Evolutionary conservation across 2,113 vertebrate genomes (phyloP), one percentile per base, ranked within the genome.

Genomic region (Epinephelus fuscoguttatus): DNA sequence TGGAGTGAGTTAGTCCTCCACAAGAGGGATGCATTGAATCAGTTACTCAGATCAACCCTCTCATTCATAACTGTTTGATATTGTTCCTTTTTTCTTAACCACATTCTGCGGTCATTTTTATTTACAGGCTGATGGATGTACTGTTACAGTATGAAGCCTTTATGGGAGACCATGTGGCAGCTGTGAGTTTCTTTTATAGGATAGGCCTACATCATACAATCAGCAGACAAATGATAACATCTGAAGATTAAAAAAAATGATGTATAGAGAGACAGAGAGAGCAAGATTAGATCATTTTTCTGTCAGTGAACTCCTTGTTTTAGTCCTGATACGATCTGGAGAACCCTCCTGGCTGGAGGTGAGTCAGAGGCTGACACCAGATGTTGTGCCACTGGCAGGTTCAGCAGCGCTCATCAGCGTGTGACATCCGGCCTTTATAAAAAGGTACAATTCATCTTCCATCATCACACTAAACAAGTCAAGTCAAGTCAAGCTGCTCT

Each of bases 301-400:
- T 18, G 5, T 42, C 40, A 42, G 1, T 42, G 1, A 42, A 42
- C 6, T 42, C 7, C 6, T 42, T 42, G 40, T 42, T 42, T 42
- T 10, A 7, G 45, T 47, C 13, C 49, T 15, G 15, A 37, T 37
- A 10, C 30, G 9, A 11, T 42, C 3, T 15, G 49, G 49, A 17
- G 49, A 50, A 18, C 14, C 49, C 49, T 50, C 14, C 15, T 50
- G 49, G 49, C 19, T 66, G 40, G 33, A 70, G 59, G 53, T 56
- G 53, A 11, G n/a, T 56, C 53, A 56, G 21, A 62, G 55, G 37
- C n/a, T 56, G 73, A 75, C 57, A 75, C 68, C 80, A 86, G 84
- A 78, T 81, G 84, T 66, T 84, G 57, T 75, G 81, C 81, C 78
- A 89, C 55, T 45, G 63, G 82, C 82, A 71, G 63, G 18, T 80